Percentiles rank a stretch among this genome's conserved stretches.
phyloP scores from a whole-genome alignment of 2,113 vertebrate genomes.

The Bungarus multicinctus region DNA sequence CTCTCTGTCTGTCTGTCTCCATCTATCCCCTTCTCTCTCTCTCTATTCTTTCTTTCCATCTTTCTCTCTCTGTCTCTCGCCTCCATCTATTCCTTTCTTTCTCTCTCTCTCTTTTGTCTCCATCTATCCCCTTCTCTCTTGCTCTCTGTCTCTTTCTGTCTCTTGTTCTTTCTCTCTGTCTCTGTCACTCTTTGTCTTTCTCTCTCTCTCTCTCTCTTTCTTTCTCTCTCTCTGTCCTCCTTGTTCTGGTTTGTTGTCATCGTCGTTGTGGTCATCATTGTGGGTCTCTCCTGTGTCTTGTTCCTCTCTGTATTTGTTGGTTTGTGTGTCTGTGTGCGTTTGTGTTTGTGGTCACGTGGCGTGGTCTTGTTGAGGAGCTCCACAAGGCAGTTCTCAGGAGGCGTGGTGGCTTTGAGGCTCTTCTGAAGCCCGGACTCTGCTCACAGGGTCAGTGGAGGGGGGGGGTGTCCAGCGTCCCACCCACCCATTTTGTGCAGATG shows the following conservation, averaged over 20 bases:
- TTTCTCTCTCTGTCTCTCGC: too few relatives aligned
- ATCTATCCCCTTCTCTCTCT: too few relatives aligned
- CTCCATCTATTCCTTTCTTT: too few relatives aligned
- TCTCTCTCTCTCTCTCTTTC: too few relatives aligned
- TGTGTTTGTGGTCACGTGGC: not conserved
- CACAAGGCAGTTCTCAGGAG: not conserved
- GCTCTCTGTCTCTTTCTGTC: too few relatives aligned
- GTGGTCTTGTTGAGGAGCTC: not conserved
- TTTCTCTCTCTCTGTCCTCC: not conserved
- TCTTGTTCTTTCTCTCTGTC: too few relatives aligned
- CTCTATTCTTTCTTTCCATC: too few relatives aligned
- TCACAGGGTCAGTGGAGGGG: too few relatives aligned
- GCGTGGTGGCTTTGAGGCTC: not conserved
- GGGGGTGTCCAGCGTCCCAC: not conserved
- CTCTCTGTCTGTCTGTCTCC: too few relatives aligned
- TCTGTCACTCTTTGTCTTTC: too few relatives aligned
- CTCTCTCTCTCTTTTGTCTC: too few relatives aligned
- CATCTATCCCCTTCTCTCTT: too few relatives aligned
- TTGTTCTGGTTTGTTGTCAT: not conserved
- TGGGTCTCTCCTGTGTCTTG: constrained; percentile 5
- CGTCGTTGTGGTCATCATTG: not conserved
- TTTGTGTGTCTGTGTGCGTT: not conserved
- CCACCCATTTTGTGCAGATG: not conserved
- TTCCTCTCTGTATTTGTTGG: not conserved
- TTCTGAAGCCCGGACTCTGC: not conserved